A percentile compares a stretch with the other conserved stretches of the same genome.
These are phyloP conservation scores for Xestoiulus laeticollis DNA, from an alignment of 2,888 invertebrate genomes.

Conservation along the genomic window DNA sequence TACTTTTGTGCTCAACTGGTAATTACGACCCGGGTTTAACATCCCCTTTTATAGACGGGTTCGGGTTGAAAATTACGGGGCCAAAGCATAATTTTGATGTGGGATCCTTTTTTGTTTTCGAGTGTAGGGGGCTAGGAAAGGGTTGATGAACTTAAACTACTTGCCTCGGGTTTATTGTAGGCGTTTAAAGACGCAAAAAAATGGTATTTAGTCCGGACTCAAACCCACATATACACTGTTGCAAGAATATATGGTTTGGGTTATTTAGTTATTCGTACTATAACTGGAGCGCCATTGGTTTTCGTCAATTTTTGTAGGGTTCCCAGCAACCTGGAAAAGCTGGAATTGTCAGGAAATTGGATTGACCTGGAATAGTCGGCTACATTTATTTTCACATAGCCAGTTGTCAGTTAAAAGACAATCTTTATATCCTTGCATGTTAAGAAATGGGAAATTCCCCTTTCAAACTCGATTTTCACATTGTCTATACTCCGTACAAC, in stretches of 20 bases:
- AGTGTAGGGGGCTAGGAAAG: neutral
- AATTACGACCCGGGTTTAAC: conserved; percentile 14
- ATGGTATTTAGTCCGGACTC: neutral
- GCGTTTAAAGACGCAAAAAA: neutral
- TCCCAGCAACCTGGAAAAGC: too few relatives aligned
- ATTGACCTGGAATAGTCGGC: too few relatives aligned
- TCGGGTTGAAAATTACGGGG: neutral
- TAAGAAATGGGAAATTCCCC: too few relatives aligned
- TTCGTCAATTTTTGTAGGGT: too few relatives aligned
- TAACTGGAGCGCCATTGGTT: too few relatives aligned
- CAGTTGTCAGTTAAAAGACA: too few relatives aligned
- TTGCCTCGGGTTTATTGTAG: neutral
- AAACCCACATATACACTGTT: neutral
- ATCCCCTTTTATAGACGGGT: neutral
- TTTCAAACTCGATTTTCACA: too few relatives aligned
- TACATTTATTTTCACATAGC: too few relatives aligned
- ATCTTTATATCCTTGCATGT: too few relatives aligned
- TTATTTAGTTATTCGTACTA: too few relatives aligned
- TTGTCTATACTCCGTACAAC: too few relatives aligned
- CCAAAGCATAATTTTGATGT: neutral
- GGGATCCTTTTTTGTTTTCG: neutral
- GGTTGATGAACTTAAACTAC: conserved; percentile 20
- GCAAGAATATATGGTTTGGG: neutral
- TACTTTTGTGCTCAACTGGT: conserved; percentile 33
- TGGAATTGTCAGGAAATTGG: too few relatives aligned